A percentile compares a stretch with the other conserved stretches of the same genome.
phyloP scores from a whole-genome alignment of 2,888 invertebrate genomes.

The Cacoxenus indagator region DNA sequence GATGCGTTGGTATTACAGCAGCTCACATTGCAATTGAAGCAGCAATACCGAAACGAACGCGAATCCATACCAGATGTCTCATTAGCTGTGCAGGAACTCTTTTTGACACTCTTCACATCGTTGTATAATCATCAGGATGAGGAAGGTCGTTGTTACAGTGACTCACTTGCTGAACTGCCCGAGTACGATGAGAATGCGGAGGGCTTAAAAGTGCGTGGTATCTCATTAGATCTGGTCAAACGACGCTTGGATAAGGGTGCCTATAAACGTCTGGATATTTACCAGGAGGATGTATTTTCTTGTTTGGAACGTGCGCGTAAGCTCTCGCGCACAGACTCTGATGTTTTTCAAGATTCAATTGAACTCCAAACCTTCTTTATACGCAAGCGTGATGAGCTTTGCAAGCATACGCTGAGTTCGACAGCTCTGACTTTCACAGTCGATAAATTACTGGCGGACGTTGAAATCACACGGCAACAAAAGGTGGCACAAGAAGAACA shows the following conservation, averaged over 20 bases:
- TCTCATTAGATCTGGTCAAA: conserved; percentile 94
- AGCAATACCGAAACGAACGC: conserved; percentile 78
- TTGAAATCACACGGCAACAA: conserved; percentile 82
- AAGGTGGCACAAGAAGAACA: conserved; percentile 83
- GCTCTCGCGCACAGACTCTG: conserved; percentile 91
- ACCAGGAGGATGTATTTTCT: conserved; percentile 96
- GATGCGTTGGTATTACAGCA: conserved; percentile 94
- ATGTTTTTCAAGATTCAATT: conserved; percentile 94
- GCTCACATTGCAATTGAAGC: conserved; percentile 91
- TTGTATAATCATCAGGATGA: conserved; percentile 97
- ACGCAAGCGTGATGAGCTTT: conserved; percentile 80
- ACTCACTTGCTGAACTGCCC: conserved; percentile 93
- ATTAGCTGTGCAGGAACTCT: conserved; percentile 90
- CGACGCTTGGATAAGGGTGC: conserved; percentile 90
- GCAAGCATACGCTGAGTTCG: conserved; percentile 85
- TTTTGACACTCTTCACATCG: conserved; percentile 91
- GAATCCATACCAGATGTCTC: conserved; percentile 91
- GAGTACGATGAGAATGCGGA: conserved; percentile 84
- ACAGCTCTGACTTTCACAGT: conserved; percentile 88
- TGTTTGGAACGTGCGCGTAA: conserved; percentile 92
- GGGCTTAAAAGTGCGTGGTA: conserved; percentile 78
- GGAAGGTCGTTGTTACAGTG: conserved; percentile 95
- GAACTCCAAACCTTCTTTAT: conserved; percentile 94
- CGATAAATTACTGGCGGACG: conserved; percentile 80
- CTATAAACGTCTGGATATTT: conserved; percentile 92